A percentile compares a stretch with the other conserved stretches of the same genome.
Evolutionary conservation across 2,797 vertebrate genomes (phyloP).

Genomic region (Falco berigora): DNA sequence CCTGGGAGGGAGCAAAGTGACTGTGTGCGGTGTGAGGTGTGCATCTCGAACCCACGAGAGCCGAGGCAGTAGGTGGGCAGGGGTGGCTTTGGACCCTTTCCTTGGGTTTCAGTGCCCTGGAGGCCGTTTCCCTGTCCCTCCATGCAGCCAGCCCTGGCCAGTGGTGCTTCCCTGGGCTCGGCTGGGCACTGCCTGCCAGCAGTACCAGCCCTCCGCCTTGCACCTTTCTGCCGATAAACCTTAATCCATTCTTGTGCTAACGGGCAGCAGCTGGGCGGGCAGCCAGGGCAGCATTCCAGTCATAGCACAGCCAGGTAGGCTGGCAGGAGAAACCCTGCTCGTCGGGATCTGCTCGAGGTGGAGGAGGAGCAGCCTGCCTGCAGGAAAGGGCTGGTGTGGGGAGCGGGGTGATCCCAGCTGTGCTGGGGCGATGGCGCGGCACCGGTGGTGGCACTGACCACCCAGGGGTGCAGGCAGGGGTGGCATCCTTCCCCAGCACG

Average conservation of each 20-base stretch:
- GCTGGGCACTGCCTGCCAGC: not conserved
- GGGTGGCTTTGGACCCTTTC: not conserved
- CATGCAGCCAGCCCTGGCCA: rapidly evolving
- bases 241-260: not conserved
- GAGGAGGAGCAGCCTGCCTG: not conserved
- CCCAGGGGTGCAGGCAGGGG: not conserved
- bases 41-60: not conserved
- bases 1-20: rapidly evolving
- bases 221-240: not conserved
- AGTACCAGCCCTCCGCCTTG: not conserved
- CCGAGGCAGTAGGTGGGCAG: not conserved
- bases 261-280: not conserved
- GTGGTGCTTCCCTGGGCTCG: not conserved
- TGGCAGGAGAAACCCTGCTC: not conserved
- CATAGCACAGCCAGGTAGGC: slow-evolving; percentile 73
- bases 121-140: not conserved
- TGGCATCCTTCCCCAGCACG: not conserved
- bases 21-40: rapidly evolving
- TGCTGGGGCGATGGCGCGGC: not conserved
- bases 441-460: not conserved
- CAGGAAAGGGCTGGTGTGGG: not conserved
- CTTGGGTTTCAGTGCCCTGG: not conserved
- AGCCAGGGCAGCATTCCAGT: slow-evolving; percentile 65
- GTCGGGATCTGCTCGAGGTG: not conserved
- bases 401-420: not conserved